phyloP scores from a whole-genome alignment of 2,888 invertebrate genomes.

The Phortica okadai region DNA sequence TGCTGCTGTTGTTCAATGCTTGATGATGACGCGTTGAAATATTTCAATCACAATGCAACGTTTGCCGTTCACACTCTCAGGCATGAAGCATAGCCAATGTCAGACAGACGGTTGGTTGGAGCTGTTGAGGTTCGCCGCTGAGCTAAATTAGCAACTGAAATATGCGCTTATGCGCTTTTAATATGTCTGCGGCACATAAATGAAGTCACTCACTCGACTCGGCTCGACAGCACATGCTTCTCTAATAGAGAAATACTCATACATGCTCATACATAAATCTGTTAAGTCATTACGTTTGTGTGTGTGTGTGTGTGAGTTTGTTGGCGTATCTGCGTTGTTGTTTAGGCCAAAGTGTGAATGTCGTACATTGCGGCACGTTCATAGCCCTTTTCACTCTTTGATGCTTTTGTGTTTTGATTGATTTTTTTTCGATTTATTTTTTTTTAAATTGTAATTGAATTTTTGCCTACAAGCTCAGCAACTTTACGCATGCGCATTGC shows the following conservation, averaged over 20 bases:
- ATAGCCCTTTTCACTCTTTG: neutral
- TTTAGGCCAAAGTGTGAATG: neutral
- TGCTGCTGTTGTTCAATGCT: neutral
- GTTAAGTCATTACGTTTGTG: neutral
- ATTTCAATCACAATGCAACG: slow-evolving; percentile 22
- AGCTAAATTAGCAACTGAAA: slow-evolving; percentile 29
- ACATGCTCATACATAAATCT: neutral
- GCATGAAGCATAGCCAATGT: neutral
- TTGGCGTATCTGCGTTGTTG: neutral
- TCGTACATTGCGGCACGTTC: neutral
- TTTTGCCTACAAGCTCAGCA: neutral
- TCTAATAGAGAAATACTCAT: slow-evolving; percentile 14
- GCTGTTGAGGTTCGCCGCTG: no score
- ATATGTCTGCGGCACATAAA: neutral
- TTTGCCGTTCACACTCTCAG: neutral
- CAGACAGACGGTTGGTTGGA: neutral
- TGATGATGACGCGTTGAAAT: slow-evolving; percentile 33
- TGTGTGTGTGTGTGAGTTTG: neutral
- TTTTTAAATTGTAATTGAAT: slow-evolving; percentile 8
- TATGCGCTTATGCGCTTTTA: slow-evolving; percentile 10
- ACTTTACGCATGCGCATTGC: slow-evolving; percentile 29
- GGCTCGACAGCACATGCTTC: neutral
- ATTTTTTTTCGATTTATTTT: neutral
- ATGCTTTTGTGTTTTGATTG: neutral
- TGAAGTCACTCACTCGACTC: slow-evolving; percentile 18